Percentiles rank a stretch among this genome's conserved stretches.
Conservation (phyloP, 92 coral and sea anemone species). For the Chrysogorgia sp. region DNA sequence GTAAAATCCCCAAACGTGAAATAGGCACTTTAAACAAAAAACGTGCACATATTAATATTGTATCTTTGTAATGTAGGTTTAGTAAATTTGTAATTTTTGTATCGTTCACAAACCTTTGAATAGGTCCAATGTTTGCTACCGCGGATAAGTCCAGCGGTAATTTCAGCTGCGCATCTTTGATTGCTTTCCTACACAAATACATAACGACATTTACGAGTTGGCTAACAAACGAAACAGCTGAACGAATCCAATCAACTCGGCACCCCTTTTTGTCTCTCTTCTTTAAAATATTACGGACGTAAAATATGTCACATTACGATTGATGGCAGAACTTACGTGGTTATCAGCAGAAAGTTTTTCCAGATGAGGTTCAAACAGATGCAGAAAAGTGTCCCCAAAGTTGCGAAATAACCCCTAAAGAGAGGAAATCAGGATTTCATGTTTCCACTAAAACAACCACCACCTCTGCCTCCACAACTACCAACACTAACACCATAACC, state of each 20-base stretch:
- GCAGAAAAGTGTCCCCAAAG: constrained; percentile 79
- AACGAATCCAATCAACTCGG: too few species aligned
- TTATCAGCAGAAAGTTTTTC: constrained; percentile 79
- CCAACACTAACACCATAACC: too few species aligned
- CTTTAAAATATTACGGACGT: background rate
- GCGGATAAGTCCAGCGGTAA: constrained; percentile 83
- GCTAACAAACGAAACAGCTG: too few species aligned
- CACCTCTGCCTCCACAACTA: too few species aligned
- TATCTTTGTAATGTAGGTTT: too few species aligned
- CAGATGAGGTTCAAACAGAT: constrained; percentile 82
- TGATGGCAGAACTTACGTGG: constrained; percentile 63
- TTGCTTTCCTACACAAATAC: constrained; percentile 73
- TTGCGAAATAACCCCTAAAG: constrained; percentile 92
- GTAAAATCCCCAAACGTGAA: too few species aligned
- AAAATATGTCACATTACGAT: background rate
- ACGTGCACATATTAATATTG: too few species aligned
- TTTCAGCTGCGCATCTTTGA: constrained; percentile 92
- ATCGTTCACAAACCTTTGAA: constrained; percentile 62
- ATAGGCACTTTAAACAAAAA: background rate
- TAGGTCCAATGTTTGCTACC: constrained; percentile 97
- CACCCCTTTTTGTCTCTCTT: too few species aligned
- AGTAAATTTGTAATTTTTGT: background rate
- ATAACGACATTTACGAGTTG: background rate
- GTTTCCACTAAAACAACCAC: too few species aligned
- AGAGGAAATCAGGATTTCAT: too few species aligned